Conservation (phyloP, 1,140 invertebrate species). For the Cryptotermes secundus region DNA sequence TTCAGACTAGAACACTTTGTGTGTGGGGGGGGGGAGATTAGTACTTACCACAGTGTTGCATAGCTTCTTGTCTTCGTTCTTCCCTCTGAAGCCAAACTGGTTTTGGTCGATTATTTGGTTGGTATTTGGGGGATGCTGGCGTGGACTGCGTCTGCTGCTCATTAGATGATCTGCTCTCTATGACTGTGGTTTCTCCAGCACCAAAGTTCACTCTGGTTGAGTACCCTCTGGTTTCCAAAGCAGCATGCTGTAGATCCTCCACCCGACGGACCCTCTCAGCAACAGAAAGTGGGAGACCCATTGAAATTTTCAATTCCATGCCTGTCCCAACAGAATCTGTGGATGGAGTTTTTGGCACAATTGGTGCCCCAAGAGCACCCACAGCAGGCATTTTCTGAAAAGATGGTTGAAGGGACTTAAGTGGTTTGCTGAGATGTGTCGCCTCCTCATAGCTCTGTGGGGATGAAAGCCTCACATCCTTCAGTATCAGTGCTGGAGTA, state of each 20-base stretch:
- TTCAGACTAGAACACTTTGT: too few relatives aligned
- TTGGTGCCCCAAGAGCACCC: slow-evolving; percentile 13
- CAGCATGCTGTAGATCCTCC: slow-evolving; percentile 42
- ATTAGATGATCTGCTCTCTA: slow-evolving; percentile 35
- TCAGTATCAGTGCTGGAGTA: background rate
- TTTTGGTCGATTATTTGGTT: background rate
- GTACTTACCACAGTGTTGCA: background rate
- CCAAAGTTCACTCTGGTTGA: slow-evolving; percentile 59
- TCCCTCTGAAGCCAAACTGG: slow-evolving; percentile 28
- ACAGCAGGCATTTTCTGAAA: slow-evolving; percentile 23
- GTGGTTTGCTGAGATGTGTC: slow-evolving; percentile 47
- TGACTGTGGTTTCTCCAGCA: slow-evolving; percentile 48
- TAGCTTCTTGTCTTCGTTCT: slow-evolving; percentile 10
- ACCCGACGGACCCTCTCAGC: slow-evolving; percentile 49
- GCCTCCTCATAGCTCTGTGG: slow-evolving; percentile 34
- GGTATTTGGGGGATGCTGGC: background rate
- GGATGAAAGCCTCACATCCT: background rate
- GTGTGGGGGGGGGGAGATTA: background rate
- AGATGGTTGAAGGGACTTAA: slow-evolving; percentile 44
- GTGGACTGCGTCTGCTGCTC: background rate
- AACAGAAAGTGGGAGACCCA: slow-evolving; percentile 45
- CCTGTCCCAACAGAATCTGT: background rate
- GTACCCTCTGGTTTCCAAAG: slow-evolving; percentile 47
- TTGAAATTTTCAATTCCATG: background rate
- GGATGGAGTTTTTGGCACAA: background rate